Evolutionary conservation across 2,113 vertebrate genomes (phyloP).

Genomic region (Chrysemys picta): DNA sequence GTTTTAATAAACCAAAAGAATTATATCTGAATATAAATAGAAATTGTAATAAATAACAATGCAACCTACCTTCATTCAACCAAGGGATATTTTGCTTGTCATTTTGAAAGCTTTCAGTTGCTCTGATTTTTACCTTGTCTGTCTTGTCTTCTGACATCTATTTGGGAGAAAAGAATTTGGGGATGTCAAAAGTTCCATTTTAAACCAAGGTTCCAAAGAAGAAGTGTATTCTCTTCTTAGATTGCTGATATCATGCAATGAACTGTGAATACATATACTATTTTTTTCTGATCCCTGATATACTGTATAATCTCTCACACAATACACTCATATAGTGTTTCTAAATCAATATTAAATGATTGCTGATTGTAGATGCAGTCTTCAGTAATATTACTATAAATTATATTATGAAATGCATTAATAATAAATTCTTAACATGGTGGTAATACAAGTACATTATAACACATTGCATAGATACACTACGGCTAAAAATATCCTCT

Average conservation of each 20-base stretch:
- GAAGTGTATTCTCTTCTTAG: constrained; percentile 54
- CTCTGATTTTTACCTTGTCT: constrained; percentile 80
- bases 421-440: constrained; percentile 18
- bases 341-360: constrained; percentile 64
- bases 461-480: constrained; percentile 1
- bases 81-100: constrained; percentile 82
- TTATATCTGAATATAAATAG: not conserved
- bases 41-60: not conserved
- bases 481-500: constrained; percentile 20
- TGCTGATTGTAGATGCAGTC: constrained; percentile 35
- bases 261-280: constrained; percentile 18
- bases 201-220: constrained; percentile 51
- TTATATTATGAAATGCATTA: constrained; percentile 47
- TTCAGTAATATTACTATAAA: constrained; percentile 57
- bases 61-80: constrained; percentile 81
- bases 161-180: constrained; percentile 55
- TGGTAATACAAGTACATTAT: constrained; percentile 29
- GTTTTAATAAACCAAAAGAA: not conserved
- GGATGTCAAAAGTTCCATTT: constrained; percentile 54
- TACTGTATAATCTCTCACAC: constrained; percentile 5
- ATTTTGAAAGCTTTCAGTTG: constrained; percentile 79
- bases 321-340: constrained; percentile 51
- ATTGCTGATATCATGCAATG: constrained; percentile 16
- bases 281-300: constrained; percentile 28
- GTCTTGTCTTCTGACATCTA: constrained; percentile 84